Evolutionary conservation across 2,113 vertebrate genomes (phyloP).

Genomic region (Oryzias melastigma): DNA sequence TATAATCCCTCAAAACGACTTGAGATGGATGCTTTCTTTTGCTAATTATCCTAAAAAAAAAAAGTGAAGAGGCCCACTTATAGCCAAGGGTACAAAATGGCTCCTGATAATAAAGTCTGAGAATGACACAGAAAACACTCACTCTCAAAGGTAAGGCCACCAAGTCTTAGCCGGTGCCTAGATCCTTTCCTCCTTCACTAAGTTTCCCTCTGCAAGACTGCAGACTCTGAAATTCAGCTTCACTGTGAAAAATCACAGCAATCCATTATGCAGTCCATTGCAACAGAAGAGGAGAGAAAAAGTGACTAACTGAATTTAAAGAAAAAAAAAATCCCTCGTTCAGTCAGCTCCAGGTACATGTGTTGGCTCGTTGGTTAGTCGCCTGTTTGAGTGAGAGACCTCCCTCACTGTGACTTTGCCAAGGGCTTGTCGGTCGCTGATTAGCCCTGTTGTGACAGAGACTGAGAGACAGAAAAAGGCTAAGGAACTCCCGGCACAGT

Average conservation of each 20-base stretch:
- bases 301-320: slow-evolving; percentile 61
- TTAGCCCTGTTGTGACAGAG: slow-evolving; percentile 78
- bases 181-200: slow-evolving; percentile 76
- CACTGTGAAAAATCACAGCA: slow-evolving; percentile 65
- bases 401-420: slow-evolving; percentile 77
- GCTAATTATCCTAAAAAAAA: slow-evolving; percentile 34
- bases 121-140: slow-evolving; percentile 73
- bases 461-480: slow-evolving; percentile 76
- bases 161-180: slow-evolving; percentile 82
- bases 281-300: slow-evolving; percentile 54
- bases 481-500: slow-evolving; percentile 79
- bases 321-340: slow-evolving; percentile 65
- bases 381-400: slow-evolving; percentile 62
- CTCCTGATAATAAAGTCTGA: slow-evolving; percentile 80
- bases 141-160: slow-evolving; percentile 80
- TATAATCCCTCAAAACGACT: slow-evolving; percentile 51
- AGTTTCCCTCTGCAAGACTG: slow-evolving; percentile 79
- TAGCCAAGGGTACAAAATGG: slow-evolving; percentile 83
- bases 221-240: slow-evolving; percentile 77
- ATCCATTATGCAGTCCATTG: slow-evolving; percentile 69
- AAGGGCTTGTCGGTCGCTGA: slow-evolving; percentile 72
- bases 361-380: slow-evolving; percentile 52
- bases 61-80: slow-evolving; percentile 72
- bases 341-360: slow-evolving; percentile 58
- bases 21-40: slow-evolving; percentile 48